phyloP scores from a whole-genome alignment of 2,113 vertebrate genomes.

The Daboia siamensis region DNA sequence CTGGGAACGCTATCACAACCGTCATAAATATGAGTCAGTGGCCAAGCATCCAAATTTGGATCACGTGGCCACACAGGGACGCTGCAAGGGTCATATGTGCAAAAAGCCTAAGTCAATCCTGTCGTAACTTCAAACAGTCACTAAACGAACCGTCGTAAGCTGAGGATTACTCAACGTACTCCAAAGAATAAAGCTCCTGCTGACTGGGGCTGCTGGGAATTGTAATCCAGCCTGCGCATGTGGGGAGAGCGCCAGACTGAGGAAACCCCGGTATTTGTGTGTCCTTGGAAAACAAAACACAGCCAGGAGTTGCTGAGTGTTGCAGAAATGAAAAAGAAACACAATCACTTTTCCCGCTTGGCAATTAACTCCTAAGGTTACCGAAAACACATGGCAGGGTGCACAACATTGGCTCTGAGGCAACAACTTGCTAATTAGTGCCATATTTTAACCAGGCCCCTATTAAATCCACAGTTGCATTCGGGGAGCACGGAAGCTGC shows the following conservation, averaged over 20 bases:
- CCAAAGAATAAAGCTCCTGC: neutral
- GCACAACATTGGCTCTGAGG: neutral
- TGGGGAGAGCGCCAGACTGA: neutral
- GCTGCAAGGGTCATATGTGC: accelerated
- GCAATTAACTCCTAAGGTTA: constrained; percentile 3
- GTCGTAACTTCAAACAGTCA: neutral
- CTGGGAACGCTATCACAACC: neutral
- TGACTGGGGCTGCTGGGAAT: neutral
- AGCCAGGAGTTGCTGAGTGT: neutral
- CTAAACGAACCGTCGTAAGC: neutral
- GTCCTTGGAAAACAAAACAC: neutral
- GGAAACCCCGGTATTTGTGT: neutral
- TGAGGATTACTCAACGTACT: no score
- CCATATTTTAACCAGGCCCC: neutral
- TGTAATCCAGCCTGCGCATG: neutral
- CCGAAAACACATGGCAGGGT: neutral
- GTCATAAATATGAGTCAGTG: neutral
- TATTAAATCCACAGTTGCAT: neutral
- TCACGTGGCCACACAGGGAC: no score
- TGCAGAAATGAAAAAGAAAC: neutral
- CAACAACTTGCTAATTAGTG: neutral
- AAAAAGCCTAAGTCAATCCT: neutral
- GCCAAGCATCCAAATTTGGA: neutral
- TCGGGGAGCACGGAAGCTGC: neutral
- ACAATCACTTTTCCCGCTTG: neutral